Conservation (phyloP, 2,888 invertebrate genomes). For the Lumbricus terrestris region DNA sequence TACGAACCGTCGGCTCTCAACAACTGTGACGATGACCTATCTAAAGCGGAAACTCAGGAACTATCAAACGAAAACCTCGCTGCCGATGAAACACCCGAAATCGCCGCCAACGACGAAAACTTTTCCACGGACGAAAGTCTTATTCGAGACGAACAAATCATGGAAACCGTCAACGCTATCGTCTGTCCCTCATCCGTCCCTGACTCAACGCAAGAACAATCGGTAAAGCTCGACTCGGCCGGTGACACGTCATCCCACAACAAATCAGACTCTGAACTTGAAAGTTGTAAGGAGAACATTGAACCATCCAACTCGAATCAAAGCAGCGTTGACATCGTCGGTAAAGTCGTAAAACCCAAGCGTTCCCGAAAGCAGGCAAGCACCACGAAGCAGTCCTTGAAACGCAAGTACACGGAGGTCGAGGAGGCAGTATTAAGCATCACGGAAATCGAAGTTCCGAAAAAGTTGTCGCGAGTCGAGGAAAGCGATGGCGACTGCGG, state of each 20-base stretch:
- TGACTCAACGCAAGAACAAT: not conserved
- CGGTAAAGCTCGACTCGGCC: not conserved
- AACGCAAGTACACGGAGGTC: constrained; percentile 5
- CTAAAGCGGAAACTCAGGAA: not conserved
- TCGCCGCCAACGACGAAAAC: too few species aligned
- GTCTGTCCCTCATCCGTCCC: not conserved
- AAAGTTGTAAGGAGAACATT: not conserved
- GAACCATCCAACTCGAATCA: not conserved
- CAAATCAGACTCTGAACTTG: not conserved
- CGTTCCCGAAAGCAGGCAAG: not conserved
- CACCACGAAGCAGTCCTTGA: not conserved
- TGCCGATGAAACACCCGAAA: not conserved
- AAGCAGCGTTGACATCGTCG: not conserved
- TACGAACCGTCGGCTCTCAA: not conserved
- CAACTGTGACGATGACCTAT: not conserved
- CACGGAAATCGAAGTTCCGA: not conserved
- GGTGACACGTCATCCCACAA: not conserved
- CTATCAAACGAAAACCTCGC: not conserved
- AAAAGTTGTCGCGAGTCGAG: not conserved
- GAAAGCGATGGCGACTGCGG: not conserved
- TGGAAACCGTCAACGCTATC: not conserved
- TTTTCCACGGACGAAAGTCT: not conserved
- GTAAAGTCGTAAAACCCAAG: not conserved
- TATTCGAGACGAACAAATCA: not conserved
- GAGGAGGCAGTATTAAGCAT: constrained; percentile 4